Base-by-base conservation (phyloP, 2,797 vertebrate species). In the Gymnoscopelus microlampas region DNA sequence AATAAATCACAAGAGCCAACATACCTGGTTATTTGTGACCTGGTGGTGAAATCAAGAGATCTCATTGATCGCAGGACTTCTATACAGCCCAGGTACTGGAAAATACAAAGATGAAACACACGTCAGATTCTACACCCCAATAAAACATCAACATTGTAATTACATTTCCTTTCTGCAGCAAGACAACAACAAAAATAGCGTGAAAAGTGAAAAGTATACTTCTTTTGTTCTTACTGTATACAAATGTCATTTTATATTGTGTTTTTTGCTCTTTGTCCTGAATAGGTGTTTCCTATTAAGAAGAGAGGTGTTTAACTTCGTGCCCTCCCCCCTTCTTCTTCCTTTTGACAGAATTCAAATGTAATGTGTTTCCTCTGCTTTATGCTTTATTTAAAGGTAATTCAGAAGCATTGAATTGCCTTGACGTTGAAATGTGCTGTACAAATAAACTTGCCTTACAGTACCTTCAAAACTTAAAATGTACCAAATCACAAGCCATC, bases 21-120 rank as follows among this genome's bases (percentile, higher is more conserved):
- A 81, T 94, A 99, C 97, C 97, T 97, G 89, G 97, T 98, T 88
- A 98, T 97, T 82, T 98, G 97, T 62, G 97, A 98, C 87, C 97
- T 95, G 78, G 97, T 98, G 80, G 91, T 97, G 91, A 99, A 99
- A 92, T 99, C 97, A 83, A 98, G 94, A 67, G 98, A 98, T 89
- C 96, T 96, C 97, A 98, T 99, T 29, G 98, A 98, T 57, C 96
- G 95, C 62, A 99, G 95, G 78, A 99, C 97, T 93, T 99, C 98
- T 87, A 98, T 96, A 84, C 97, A 98, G 23, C 98, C 98, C 91
- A 99, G 91, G 87, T 99, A 99, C 97, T 98, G 91, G 12, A 95
- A 93, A 79, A 62, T 2, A 90, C 86, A 79, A 87, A 87, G 4
- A 79, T 60, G 77, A 57, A 85, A 3, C 9, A 2, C 6, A 49